Evolutionary conservation across 1,140 invertebrate genomes (phyloP), one percentile per base, ranked within the genome.

Genomic region (Gonatopus flavifemur): DNA sequence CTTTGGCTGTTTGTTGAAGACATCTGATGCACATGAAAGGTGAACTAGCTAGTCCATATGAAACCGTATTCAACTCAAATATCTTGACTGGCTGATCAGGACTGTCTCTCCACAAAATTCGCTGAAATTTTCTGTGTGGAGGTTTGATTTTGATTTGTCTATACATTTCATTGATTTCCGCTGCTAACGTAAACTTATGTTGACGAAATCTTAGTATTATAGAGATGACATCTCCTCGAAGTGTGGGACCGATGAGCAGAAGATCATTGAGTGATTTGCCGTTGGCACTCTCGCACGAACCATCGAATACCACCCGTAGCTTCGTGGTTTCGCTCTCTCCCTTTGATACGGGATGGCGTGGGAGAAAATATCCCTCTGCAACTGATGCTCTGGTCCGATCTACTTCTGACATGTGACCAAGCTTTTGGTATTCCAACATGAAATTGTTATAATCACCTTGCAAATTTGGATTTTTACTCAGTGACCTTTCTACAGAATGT

Each of bases 381-480:
- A n/a, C n/a, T n/a, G n/a, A n/a, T n/a, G n/a, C n/a, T 28, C 25
- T 6, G 25, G 12, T 12, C 12, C 12, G 6, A 28, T 28, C 12
- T 6, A 28, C 25, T 28, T 7, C 6, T 7, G 25, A 28, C 25
- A 28, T 28, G 12, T 28, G 25, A 12, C 25, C 25, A 28, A 12
- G 6, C 6, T 6, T 28, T 12, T 64, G 19, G 49, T 66, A 70
- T 22, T 64, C 60, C n/a, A 47, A 12, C 33, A 69, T 28, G 6
- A 28, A 6, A 6, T 28, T 28, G 6, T 28, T 28, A 28, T 28
- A 28, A 7, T 28, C 25, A 28, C 6, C 12, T 12, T 28, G 6
- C 12, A 28, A 28, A 6, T 6, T 7, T 7, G 25, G 25, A 28
- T 28, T 12, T 6, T 12, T 6, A 6, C 12, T 12, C 12, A 28